Evolutionary conservation across 2,797 vertebrate genomes (phyloP).

Genomic region (Peromyscus melanophrys): DNA sequence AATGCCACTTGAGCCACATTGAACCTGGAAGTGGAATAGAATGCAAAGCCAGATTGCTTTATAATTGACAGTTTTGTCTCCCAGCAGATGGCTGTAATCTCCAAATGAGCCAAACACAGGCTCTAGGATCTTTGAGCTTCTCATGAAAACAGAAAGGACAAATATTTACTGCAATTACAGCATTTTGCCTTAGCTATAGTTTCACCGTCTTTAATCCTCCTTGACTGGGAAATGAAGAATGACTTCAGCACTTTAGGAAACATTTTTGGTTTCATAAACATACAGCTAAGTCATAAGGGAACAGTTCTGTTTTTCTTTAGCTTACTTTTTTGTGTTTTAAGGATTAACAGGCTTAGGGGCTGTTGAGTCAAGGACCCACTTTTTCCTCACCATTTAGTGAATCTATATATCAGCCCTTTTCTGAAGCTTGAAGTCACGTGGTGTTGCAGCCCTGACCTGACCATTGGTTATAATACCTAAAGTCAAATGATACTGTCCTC

Average conservation of each 20-base stretch:
- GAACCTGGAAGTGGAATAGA: constrained; percentile 73
- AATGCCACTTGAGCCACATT: background rate
- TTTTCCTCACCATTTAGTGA: background rate
- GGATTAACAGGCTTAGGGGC: background rate
- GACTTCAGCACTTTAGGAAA: constrained; percentile 59
- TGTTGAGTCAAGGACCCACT: background rate
- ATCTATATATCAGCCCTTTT: background rate
- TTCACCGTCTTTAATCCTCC: constrained; percentile 79
- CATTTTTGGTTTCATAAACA: constrained; percentile 10
- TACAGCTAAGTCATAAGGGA: constrained; percentile 42
- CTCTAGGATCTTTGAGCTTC: constrained; percentile 81
- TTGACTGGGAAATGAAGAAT: constrained; percentile 67
- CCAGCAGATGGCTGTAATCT: constrained; percentile 84
- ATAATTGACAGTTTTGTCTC: constrained; percentile 84
- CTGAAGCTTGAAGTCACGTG: background rate
- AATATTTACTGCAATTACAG: constrained; percentile 87
- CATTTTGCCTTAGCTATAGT: constrained; percentile 77
- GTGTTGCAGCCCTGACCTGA: background rate
- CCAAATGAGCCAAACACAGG: constrained; percentile 81
- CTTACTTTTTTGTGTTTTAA: background rate
- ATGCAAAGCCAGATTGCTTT: constrained; percentile 76
- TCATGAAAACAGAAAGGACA: constrained; percentile 84
- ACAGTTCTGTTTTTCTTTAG: background rate
- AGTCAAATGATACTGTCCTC: background rate
- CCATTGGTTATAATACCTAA: background rate